Conservation (phyloP, 2,888 invertebrate genomes). For the Catocala fraxini region DNA sequence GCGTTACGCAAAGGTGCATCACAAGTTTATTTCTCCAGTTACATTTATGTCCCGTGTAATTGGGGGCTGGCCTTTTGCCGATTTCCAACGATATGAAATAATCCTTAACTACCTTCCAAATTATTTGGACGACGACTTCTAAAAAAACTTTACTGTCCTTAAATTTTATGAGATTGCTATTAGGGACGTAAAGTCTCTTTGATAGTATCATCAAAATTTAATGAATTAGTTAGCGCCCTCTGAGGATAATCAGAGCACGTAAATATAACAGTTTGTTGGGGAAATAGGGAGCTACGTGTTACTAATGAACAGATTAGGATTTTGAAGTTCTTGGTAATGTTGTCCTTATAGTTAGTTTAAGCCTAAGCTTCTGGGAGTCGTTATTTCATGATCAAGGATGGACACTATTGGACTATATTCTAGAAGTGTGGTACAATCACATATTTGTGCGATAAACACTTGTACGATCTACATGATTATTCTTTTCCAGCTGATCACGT, state of each 20-base stretch:
- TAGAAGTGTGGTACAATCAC: too few species aligned
- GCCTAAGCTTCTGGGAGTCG: too few species aligned
- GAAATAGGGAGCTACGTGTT: not conserved
- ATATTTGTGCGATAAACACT: too few species aligned
- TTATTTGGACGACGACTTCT: not conserved
- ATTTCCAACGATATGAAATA: not conserved
- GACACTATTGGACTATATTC: too few species aligned
- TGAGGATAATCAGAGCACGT: conserved; percentile 16
- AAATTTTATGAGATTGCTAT: conserved; percentile 16
- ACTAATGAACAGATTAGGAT: not conserved
- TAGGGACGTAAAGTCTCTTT: conserved; percentile 19
- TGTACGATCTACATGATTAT: too few species aligned
- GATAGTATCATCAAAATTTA: conserved; percentile 27
- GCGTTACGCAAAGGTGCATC: too few species aligned
- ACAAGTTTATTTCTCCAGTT: too few species aligned
- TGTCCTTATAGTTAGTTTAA: too few species aligned
- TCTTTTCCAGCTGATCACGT: too few species aligned
- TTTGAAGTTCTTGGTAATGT: too few species aligned
- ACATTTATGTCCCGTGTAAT: not conserved
- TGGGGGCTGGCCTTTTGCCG: not conserved
- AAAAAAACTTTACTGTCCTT: not conserved
- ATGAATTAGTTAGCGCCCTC: conserved; percentile 18
- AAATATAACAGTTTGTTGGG: conserved; percentile 5
- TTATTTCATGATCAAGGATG: too few species aligned
- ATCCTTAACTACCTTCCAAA: not conserved